Conservation (phyloP, 2,888 invertebrate species). For the Cerastis rubricosa region DNA sequence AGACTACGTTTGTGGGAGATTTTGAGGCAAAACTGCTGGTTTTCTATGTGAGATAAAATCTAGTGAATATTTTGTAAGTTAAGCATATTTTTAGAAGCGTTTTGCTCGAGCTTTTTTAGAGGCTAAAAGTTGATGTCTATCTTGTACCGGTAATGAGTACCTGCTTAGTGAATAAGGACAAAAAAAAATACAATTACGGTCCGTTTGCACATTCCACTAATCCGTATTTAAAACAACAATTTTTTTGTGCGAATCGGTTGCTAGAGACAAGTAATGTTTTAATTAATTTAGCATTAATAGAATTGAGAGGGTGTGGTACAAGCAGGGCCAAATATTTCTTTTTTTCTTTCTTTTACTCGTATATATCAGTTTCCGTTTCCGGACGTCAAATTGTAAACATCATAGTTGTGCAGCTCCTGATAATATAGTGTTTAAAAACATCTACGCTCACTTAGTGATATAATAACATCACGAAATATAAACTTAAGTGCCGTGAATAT, state of each 20-base stretch:
- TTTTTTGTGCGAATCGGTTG: not conserved
- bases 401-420: too few species aligned
- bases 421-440: too few species aligned
- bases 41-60: conserved; percentile 34
- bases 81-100: not conserved
- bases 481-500: too few species aligned
- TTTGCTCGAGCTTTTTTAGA: not conserved
- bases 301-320: not conserved
- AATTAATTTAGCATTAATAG: not conserved
- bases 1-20: conserved; percentile 28
- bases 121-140: not conserved
- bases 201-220: not conserved
- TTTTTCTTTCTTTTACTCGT: not conserved
- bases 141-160: not conserved
- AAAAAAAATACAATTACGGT: not conserved
- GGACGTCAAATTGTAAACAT: too few species aligned
- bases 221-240: not conserved
- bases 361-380: not conserved
- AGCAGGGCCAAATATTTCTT: not conserved
- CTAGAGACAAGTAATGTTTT: not conserved
- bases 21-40: conserved; percentile 27
- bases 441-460: too few species aligned
- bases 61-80: not conserved
- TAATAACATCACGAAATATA: too few species aligned
- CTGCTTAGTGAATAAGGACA: not conserved